Conservation (phyloP, 2,888 invertebrate species). For the Amiota mariae region DNA sequence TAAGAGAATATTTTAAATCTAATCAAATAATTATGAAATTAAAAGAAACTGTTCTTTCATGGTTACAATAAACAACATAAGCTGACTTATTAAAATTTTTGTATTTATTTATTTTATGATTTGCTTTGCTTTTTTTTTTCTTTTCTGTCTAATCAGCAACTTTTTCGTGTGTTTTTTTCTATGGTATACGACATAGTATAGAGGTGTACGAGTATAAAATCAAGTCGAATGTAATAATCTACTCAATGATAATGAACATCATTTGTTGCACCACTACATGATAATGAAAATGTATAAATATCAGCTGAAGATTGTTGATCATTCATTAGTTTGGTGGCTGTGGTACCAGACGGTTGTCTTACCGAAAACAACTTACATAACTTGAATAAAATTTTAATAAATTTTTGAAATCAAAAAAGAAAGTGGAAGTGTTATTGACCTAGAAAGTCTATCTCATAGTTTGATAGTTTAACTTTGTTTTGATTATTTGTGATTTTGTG, state of each 20-base stretch:
- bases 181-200: too few relatives aligned
- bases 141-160: constrained; percentile 49
- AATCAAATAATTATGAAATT: too few relatives aligned
- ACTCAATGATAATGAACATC: constrained; percentile 39
- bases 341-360: constrained; percentile 34
- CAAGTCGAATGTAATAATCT: neutral
- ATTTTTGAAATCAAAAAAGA: neutral
- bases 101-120: too few relatives aligned
- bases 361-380: constrained; percentile 1
- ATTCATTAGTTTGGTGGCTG: constrained; percentile 53
- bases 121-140: constrained; percentile 19
- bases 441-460: neutral
- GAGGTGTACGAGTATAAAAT: neutral
- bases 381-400: neutral
- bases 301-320: constrained; percentile 39
- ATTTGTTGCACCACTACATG: neutral
- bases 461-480: neutral
- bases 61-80: too few relatives aligned
- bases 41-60: too few relatives aligned
- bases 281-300: constrained; percentile 57
- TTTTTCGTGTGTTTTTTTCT: constrained; percentile 32
- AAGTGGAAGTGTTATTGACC: constrained; percentile 11
- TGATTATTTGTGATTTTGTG: constrained; percentile 22
- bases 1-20: too few relatives aligned
- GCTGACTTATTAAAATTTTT: too few relatives aligned